Evolutionary conservation across 2,797 vertebrate genomes (phyloP), one percentile per base, ranked within the genome.

Genomic region (Galago senegalensis): DNA sequence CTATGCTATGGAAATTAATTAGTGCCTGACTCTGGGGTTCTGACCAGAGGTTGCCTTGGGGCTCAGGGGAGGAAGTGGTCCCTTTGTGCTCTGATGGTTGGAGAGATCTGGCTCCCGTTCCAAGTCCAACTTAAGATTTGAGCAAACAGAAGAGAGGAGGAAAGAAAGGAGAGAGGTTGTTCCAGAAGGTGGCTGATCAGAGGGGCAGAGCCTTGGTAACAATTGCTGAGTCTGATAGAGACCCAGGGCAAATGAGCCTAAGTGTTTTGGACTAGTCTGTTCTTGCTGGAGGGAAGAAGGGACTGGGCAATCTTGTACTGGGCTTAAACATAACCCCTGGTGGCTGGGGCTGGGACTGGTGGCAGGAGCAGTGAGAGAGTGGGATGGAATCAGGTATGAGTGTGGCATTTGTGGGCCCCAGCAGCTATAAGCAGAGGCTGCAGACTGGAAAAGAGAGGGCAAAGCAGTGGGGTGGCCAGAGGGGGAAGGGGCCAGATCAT

Each of bases 361-460:
- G 21, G 31, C 34, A 67, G 58, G 77, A 61, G 18, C 3, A 27
- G 14, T 0, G 10, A 7, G 61, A 21, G 86, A 46, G 27, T 9
- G 12, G 65, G 6, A 53, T 72, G 65, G 76, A 17, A 23, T 43
- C 18, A 14, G 37, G 29, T 27, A 27, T 1, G 17, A 81, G 53
- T 9, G 10, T n/a, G 92, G 25, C 67, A 1, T 40, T 27, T 14
- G 88, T 37, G 69, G 80, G 46, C n/a, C 65, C 17, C 1, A 49
- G 79, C 56, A 9, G 37, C 72, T 46, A n/a, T 53, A 40, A 65
- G 56, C 69, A 76, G 88, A 82, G 70, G 49, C 87, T 75, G 82
- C 63, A 16, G 0, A 12, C 13, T 0, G 1, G 10, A 46, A n/a
- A 46, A 70, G 25, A 40, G 11, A 5, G 23, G 49, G 58, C 13